These are phyloP conservation scores for Dendrocincla fuliginosa DNA, from an alignment of 2,797 vertebrate genomes.

Conservation along the genomic window DNA sequence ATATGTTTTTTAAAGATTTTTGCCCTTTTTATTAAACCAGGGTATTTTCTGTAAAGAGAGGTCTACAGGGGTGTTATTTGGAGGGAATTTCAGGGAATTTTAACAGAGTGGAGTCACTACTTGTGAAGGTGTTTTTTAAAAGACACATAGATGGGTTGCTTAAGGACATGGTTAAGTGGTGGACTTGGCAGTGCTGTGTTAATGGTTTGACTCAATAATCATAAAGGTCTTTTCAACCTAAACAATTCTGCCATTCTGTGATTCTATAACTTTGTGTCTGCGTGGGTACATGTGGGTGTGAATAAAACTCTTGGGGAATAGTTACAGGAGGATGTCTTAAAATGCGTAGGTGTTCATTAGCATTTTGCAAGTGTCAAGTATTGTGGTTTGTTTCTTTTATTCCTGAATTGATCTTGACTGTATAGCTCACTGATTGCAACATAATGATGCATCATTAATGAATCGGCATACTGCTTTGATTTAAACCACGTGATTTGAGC, in stretches of 20 bases:
- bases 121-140: background rate
- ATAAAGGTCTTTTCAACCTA: background rate
- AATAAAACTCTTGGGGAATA: background rate
- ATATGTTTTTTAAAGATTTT: fast-evolving
- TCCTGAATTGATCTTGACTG: background rate
- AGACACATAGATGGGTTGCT: too few species aligned
- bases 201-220: background rate
- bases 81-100: background rate
- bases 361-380: background rate
- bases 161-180: background rate
- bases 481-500: background rate
- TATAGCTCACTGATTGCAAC: background rate
- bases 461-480: background rate
- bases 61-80: background rate
- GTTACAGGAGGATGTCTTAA: background rate
- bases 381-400: background rate
- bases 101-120: background rate
- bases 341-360: fast-evolving
- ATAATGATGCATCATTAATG: background rate
- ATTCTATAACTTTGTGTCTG: background rate
- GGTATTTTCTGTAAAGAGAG: background rate
- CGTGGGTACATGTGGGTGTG: fast-evolving
- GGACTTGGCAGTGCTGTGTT: background rate
- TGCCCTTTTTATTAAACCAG: background rate
- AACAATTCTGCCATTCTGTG: background rate